These are phyloP conservation scores for Xylocampa areola DNA, from an alignment of 2,888 invertebrate genomes.

Conservation along the genomic window DNA sequence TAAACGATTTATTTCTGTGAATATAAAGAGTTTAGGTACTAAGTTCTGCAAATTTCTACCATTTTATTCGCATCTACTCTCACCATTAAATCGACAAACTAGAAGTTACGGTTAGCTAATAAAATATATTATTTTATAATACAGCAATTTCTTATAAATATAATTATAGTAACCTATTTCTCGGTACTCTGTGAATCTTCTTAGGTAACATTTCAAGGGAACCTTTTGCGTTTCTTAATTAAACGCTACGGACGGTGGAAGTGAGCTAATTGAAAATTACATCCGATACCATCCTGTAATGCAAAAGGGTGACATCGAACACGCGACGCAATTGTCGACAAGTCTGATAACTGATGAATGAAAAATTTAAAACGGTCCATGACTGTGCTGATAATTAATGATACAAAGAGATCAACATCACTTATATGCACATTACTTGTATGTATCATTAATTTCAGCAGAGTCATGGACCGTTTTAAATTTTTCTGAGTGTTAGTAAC, in stretches of 20 bases:
- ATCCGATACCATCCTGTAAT: constrained; percentile 29
- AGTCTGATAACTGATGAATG: constrained; percentile 1
- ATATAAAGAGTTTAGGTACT: not conserved
- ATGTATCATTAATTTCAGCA: no score
- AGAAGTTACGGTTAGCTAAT: not conserved
- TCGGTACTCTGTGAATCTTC: not conserved
- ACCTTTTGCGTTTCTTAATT: constrained; percentile 41
- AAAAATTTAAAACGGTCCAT: not conserved
- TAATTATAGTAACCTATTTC: constrained; percentile 32
- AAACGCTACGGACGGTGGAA: constrained; percentile 13
- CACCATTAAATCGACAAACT: constrained; percentile 8
- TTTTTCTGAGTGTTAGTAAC: no score
- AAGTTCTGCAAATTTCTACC: constrained; percentile 6
- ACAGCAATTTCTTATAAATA: constrained; percentile 11
- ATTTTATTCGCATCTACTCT: constrained; percentile 1
- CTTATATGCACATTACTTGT: no score
- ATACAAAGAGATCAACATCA: no score
- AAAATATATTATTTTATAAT: not conserved
- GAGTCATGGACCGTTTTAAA: no score
- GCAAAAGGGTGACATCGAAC: constrained; percentile 10
- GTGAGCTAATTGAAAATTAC: constrained; percentile 57
- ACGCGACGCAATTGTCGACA: constrained; percentile 26
- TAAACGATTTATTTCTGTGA: not conserved
- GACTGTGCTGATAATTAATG: not conserved
- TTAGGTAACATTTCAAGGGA: constrained; percentile 22